Evolutionary conservation across 2,113 vertebrate species (phyloP).

Genomic region (Calypte anna): DNA sequence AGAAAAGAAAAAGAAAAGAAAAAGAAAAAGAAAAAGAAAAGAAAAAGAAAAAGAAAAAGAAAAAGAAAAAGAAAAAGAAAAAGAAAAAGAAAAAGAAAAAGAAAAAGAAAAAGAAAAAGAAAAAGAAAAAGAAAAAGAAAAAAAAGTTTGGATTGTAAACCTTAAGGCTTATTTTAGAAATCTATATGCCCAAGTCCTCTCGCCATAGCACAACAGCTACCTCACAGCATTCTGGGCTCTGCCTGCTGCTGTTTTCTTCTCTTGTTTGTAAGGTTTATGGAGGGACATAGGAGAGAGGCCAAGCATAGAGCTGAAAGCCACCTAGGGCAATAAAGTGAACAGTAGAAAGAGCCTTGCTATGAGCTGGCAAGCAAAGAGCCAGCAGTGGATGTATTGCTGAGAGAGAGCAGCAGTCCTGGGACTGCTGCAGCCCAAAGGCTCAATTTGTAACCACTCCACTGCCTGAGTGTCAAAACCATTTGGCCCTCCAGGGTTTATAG

Average conservation of each 20-base stretch:
- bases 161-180: not conserved
- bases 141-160: not conserved
- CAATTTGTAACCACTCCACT: not conserved
- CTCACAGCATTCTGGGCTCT: not conserved
- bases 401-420: constrained; percentile 3
- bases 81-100: no score
- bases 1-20: no score
- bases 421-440: not conserved
- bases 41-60: no score
- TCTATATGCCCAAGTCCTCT: not conserved
- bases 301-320: not conserved
- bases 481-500: constrained; percentile 21
- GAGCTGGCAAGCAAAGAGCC: not conserved
- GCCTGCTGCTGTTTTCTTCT: not conserved
- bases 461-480: constrained; percentile 25
- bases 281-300: not conserved
- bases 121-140: not conserved
- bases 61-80: no score
- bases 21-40: no score
- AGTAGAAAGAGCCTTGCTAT: not conserved
- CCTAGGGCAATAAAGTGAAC: not conserved
- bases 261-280: not conserved
- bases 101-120: not conserved
- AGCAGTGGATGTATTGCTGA: constrained; percentile 24
- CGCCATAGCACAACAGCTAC: not conserved